Conservation (phyloP, 1,140 invertebrate species). For the Paralvinella palmiformis region DNA sequence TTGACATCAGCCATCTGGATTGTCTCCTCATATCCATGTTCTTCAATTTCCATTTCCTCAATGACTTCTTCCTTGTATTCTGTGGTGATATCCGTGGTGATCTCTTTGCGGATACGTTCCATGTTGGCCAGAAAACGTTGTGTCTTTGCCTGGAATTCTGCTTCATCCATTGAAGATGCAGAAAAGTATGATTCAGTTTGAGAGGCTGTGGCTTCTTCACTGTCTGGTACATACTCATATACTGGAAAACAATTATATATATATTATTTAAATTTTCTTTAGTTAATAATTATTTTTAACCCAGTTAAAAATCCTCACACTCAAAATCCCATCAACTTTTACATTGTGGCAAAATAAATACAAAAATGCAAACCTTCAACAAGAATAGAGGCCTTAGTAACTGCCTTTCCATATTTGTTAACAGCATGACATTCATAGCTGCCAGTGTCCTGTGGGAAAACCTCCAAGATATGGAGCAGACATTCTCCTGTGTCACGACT, state of each 20-base stretch:
- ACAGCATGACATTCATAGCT: constrained; percentile 80
- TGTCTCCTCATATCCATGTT: constrained; percentile 20
- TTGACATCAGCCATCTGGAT: constrained; percentile 24
- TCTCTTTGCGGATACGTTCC: constrained; percentile 18
- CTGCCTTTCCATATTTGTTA: constrained; percentile 83
- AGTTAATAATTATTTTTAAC: background rate
- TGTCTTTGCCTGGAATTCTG: constrained; percentile 20
- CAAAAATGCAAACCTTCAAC: constrained; percentile 4
- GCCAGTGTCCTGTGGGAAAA: constrained; percentile 70
- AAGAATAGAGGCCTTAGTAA: constrained; percentile 29
- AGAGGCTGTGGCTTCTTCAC: constrained; percentile 61
- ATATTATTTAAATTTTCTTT: background rate
- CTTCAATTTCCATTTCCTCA: constrained; percentile 20
- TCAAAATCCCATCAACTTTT: background rate
- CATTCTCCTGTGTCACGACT: constrained; percentile 13
- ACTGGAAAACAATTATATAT: constrained; percentile 57
- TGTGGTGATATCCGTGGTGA: constrained; percentile 15
- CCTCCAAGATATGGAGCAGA: constrained; percentile 41
- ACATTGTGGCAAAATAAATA: background rate
- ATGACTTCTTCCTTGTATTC: constrained; percentile 18
- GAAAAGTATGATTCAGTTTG: constrained; percentile 22
- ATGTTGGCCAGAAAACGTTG: constrained; percentile 20
- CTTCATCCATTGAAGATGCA: constrained; percentile 23
- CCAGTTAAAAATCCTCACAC: background rate
- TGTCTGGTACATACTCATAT: constrained; percentile 87